phyloP scores from a whole-genome alignment of 2,113 vertebrate species.

The Capreolus pygargus region DNA sequence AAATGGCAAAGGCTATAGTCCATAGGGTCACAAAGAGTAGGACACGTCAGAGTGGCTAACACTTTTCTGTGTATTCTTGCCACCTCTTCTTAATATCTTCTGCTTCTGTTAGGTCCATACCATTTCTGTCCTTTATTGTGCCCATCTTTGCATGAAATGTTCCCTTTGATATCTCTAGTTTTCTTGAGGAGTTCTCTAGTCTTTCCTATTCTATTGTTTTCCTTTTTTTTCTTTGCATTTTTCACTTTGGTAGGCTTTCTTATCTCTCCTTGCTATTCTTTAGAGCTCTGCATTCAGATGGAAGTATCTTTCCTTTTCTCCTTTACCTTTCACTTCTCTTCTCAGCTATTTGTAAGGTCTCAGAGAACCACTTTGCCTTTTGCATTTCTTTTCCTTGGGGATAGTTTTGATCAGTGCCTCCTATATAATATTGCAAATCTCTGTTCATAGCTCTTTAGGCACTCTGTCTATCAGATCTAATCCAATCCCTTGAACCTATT shows the following conservation, averaged over 20 bases:
- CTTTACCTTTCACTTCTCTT: not conserved
- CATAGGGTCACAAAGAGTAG: not conserved
- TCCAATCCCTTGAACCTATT: not conserved
- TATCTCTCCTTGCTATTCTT: not conserved
- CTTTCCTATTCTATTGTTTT: not conserved
- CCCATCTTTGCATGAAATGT: not conserved
- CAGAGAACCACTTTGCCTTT: not conserved
- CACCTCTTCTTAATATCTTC: not conserved
- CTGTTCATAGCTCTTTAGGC: not conserved
- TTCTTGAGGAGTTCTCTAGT: not conserved
- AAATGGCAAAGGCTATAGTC: not conserved
- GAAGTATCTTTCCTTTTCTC: not conserved
- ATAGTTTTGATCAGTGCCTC: not conserved
- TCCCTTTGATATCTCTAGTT: not conserved
- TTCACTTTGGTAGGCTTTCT: not conserved
- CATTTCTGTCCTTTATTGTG: not conserved
- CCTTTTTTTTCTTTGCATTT: not conserved
- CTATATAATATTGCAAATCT: not conserved
- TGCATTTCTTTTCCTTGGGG: not conserved
- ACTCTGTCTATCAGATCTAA: not conserved
- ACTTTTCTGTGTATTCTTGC: not conserved
- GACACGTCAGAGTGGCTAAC: not conserved
- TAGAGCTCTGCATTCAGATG: not conserved
- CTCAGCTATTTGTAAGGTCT: not conserved
- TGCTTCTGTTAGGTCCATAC: not conserved